Evolutionary conservation across 2,888 invertebrate genomes (phyloP), one percentile per base, ranked within the genome.

Genomic region (Calameuta filiformis): DNA sequence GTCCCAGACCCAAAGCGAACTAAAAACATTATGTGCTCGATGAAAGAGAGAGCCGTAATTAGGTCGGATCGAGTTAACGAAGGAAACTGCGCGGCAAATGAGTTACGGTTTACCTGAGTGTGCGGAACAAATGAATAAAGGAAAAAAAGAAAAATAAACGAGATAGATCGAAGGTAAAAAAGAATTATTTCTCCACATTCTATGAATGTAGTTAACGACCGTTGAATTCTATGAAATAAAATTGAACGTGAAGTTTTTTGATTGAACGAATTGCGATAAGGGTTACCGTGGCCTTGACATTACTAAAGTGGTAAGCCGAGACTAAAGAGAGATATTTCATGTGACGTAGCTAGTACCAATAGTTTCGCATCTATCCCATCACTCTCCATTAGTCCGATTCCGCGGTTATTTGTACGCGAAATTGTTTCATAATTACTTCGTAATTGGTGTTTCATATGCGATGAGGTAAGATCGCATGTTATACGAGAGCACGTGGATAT

Each of bases 341-440:
- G 56, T 23, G 56, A 23, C 56, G 56, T 56, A 56, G 56, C 23
- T 23, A 56, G 23, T 56, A 56, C 56, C 56, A 23, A 56, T 56
- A 23, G 9, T 33, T 71, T 15, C 33, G 12, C 31, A 33, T 15
- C 71, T 71, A 71, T 71, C 34, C 34, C 15, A 85, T 87, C 85
- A 82, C 79, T 85, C 84, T 85, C 83, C 82, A 84, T 88, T 85
- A 87, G 81, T 83, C 76, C 81, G 79, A 79, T 78, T 79, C 81
- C 81, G 75, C 77, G 80, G 81, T 79, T 86, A 84, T 88, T 87
- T 86, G 87, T 84, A 81, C 81, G 83, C 79, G 81, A 83, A 88
- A 89, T 89, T 86, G 87, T 88, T 89, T 87, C 83, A 84, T 88
- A 90, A 90, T 89, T 88, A 86, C 84, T 86, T 79, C 79, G 79